Conservation (phyloP, 2,797 vertebrate species). For the Ciconia nigra region DNA sequence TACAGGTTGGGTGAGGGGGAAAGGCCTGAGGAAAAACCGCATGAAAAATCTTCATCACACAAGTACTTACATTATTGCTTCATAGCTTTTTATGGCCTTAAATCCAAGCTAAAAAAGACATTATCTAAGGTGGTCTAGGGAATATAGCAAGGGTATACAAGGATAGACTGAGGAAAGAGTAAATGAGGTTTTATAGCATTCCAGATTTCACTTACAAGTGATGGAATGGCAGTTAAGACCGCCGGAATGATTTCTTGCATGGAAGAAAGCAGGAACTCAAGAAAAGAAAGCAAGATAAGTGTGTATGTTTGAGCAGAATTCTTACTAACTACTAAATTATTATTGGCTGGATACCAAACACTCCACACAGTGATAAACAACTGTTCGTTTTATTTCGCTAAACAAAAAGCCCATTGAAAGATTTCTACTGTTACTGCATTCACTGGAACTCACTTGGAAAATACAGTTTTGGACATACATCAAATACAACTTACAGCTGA, state of each 20-base stretch:
- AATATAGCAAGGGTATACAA: not conserved
- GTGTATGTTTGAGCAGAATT: conserved; percentile 44
- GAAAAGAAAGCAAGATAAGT: conserved; percentile 48
- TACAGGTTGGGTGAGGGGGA: conserved; percentile 46
- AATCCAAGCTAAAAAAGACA: conserved; percentile 8
- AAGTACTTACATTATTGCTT: conserved; percentile 22
- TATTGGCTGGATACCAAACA: conserved; percentile 41
- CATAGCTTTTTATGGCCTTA: conserved; percentile 15
- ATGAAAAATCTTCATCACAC: conserved; percentile 21
- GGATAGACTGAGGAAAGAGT: not conserved
- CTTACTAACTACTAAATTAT: conserved; percentile 46
- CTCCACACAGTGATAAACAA: conserved; percentile 49
- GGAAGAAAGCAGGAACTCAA: conserved; percentile 14
- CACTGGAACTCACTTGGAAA: conserved; percentile 47
- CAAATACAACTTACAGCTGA: conserved; percentile 46
- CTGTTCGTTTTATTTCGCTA: conserved; percentile 45
- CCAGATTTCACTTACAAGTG: not conserved
- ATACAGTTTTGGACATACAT: conserved; percentile 51
- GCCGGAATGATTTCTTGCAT: not conserved
- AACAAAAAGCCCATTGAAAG: conserved; percentile 57
- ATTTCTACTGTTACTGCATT: conserved; percentile 4
- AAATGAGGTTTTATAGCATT: not conserved
- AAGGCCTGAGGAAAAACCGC: conserved; percentile 55
- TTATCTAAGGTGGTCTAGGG: conserved; percentile 29
- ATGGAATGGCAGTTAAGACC: not conserved